Base-by-base conservation (phyloP, 2,797 vertebrate genomes). In the Microchirus variegatus region DNA sequence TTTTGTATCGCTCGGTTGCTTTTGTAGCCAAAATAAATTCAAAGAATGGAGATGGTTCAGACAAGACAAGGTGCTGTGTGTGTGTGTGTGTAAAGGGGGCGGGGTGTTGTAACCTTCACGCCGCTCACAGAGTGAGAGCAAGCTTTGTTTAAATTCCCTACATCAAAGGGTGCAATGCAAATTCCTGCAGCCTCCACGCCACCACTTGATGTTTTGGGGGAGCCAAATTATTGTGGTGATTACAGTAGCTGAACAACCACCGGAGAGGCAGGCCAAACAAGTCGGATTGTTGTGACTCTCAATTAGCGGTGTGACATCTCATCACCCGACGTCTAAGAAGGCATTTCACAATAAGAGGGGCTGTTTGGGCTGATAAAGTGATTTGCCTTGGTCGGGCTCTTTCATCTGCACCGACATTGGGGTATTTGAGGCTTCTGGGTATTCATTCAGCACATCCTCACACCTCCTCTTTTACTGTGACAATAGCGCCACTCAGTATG, bases 81-180 rank as follows among this genome's bases (percentile, higher is more conserved):
- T 31, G 19, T 49, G 22, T 48, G 17, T 22, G 46, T 31, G 12
- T 19, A 22, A 26, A 3, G 17, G 48, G 22, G 14, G 26, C 74
- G 60, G 75, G 75, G 67, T 59, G 35, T 11, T 71, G 61, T 83
- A 85, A 90, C 89, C 88, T 92, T 91, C 87, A 89, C 65, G 68
- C 80, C 67, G 64, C 69, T 84, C 52, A 64, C 77, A 65, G 70
- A 80, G 73, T 48, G 66, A 75, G 81, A 57, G 72, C 73, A 68
- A 35, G 76, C 86, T 89, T 91, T 91, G 87, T 91, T 90, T 86
- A 85, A 86, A 87, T 88, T 83, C 81, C 63, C 51, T 44, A 91
- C 83, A 93, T 92, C 90, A 92, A 91, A 92, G 91, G 73, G 50
- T 74, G 77, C 83, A 73, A 91, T 90, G 86, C 87, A 91, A 92